Evolutionary conservation across 2,797 vertebrate species (phyloP).

Genomic region (Nyctibius grandis): DNA sequence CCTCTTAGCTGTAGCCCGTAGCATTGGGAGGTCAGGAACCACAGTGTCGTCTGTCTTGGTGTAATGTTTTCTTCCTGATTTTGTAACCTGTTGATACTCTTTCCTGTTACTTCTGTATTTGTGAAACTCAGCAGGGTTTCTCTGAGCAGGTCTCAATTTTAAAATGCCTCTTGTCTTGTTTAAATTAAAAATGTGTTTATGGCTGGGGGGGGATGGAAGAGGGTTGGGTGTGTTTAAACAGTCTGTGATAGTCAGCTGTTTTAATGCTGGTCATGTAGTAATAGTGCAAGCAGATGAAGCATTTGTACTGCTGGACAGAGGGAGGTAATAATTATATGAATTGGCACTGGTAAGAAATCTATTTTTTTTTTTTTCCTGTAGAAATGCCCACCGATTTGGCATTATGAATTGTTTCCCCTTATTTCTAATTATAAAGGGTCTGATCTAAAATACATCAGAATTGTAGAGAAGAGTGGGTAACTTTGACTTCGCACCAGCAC

Average conservation of each 20-base stretch:
- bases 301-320: constrained; percentile 84
- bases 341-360: neutral
- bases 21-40: constrained; percentile 17
- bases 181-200: constrained; percentile 23
- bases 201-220: neutral
- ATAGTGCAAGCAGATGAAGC: constrained; percentile 21
- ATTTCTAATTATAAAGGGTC: neutral
- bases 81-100: constrained; percentile 45
- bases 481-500: neutral
- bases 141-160: constrained; percentile 80
- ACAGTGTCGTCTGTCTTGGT: neutral
- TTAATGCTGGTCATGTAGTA: constrained; percentile 81
- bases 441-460: neutral
- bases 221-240: neutral
- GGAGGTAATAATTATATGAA: neutral
- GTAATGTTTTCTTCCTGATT: constrained; percentile 41
- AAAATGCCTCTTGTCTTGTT: constrained; percentile 59
- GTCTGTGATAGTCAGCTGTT: constrained; percentile 11
- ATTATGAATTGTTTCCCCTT: neutral
- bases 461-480: neutral
- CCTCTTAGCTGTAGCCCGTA: neutral
- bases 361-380: neutral
- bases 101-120: constrained; percentile 61
- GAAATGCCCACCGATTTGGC: neutral
- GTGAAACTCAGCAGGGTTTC: constrained; percentile 52